These are phyloP conservation scores for Philotrypesis tridentata DNA, from an alignment of 1,140 invertebrate species.

Conservation along the genomic window DNA sequence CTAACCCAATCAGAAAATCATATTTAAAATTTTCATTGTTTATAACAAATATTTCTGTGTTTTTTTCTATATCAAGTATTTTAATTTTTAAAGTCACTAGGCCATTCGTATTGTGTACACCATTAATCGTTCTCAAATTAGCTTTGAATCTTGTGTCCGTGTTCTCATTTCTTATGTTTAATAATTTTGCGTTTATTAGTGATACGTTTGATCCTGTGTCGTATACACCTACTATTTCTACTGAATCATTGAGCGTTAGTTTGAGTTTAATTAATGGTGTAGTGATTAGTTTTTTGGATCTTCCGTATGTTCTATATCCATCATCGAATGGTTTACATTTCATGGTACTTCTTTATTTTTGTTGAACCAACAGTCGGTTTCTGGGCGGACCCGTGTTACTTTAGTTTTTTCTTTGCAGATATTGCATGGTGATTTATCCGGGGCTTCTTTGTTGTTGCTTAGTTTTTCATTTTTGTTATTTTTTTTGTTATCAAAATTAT, in stretches of 20 bases:
- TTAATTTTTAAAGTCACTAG: not conserved
- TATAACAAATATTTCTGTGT: not conserved
- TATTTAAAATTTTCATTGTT: slow-evolving; percentile 8
- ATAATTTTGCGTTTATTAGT: not conserved
- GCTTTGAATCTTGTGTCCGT: not conserved
- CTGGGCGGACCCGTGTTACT: not conserved
- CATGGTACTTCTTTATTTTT: not conserved
- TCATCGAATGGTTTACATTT: slow-evolving; percentile 39
- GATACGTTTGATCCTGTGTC: not conserved
- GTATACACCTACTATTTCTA: not conserved
- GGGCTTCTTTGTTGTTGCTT: too few relatives aligned
- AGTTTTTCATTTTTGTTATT: too few relatives aligned
- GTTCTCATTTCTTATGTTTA: not conserved
- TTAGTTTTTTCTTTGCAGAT: not conserved
- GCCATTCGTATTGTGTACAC: not conserved
- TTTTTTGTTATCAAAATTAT: too few relatives aligned
- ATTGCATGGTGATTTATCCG: not conserved
- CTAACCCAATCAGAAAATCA: slow-evolving; percentile 5
- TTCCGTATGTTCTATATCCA: slow-evolving; percentile 34
- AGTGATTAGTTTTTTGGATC: not conserved
- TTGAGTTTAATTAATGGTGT: slow-evolving; percentile 1
- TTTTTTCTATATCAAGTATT: not conserved
- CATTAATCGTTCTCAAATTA: not conserved
- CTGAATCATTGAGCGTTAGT: not conserved
- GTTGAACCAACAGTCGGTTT: slow-evolving; percentile 1